phyloP scores from a whole-genome alignment of 1,140 invertebrate species.

The Drosophila arawakana region DNA sequence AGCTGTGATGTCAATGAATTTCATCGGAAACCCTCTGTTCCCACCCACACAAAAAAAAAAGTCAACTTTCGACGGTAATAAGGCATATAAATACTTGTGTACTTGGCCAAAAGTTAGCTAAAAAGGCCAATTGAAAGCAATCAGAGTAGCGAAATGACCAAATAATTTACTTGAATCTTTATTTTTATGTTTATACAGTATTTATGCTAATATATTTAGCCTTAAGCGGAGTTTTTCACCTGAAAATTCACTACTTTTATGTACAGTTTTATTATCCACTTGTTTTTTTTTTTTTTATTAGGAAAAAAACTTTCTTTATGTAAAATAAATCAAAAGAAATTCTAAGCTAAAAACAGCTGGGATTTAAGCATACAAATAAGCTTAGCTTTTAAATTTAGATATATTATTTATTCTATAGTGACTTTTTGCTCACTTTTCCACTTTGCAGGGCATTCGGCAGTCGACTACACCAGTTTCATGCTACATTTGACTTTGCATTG shows the following conservation, averaged over 20 bases:
- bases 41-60: too few relatives aligned
- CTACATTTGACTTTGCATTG: slow-evolving; percentile 9
- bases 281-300: too few relatives aligned
- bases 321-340: too few relatives aligned
- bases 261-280: too few relatives aligned
- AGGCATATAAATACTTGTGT: slow-evolving; percentile 36
- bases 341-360: too few relatives aligned
- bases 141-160: slow-evolving; percentile 18
- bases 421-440: too few relatives aligned
- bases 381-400: too few relatives aligned
- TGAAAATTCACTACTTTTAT: not conserved
- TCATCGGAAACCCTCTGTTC: not conserved
- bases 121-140: slow-evolving; percentile 14
- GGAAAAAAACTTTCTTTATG: too few relatives aligned
- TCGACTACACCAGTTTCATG: not conserved
- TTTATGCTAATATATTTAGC: slow-evolving; percentile 9
- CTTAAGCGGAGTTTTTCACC: not conserved
- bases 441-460: not conserved
- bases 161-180: slow-evolving; percentile 33
- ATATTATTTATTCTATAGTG: too few relatives aligned
- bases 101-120: slow-evolving; percentile 8
- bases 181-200: not conserved
- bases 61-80: slow-evolving; percentile 30
- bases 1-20: slow-evolving; percentile 34
- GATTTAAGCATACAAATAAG: too few relatives aligned